Evolutionary conservation across 2,113 vertebrate genomes (phyloP).

Genomic region (Thymallus thymallus): DNA sequence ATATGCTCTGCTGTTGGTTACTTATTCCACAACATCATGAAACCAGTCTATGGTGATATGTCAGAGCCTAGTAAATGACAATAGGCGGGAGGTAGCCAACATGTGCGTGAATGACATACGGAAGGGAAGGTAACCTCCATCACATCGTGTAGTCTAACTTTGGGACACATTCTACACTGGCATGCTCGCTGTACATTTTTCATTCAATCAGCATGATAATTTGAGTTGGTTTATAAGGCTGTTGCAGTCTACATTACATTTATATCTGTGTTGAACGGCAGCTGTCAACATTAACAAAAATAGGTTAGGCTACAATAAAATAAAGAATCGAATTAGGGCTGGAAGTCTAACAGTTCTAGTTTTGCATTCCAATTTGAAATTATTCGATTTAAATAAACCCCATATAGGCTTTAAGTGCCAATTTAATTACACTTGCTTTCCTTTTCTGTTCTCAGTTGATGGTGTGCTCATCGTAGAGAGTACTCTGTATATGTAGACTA

Average conservation of each 20-base stretch:
- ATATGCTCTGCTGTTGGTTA: neutral
- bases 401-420: neutral
- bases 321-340: neutral
- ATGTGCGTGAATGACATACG: neutral
- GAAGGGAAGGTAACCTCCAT: neutral
- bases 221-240: neutral
- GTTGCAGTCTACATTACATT: neutral
- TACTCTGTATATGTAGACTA: neutral
- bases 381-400: neutral
- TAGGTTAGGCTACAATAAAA: neutral
- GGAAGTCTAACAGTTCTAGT: too few species aligned
- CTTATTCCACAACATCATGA: neutral
- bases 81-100: slow-evolving; percentile 26
- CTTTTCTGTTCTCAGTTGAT: neutral
- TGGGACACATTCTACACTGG: neutral
- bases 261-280: neutral
- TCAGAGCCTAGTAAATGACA: slow-evolving; percentile 23
- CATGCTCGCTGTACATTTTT: neutral
- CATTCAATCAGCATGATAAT: neutral
- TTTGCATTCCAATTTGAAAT: neutral
- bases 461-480: neutral
- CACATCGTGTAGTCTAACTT: too few species aligned
- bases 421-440: neutral
- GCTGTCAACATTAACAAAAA: neutral
- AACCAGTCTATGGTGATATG: slow-evolving; percentile 16